phyloP scores from a whole-genome alignment of 2,113 vertebrate species.

The Heterotis niloticus region DNA sequence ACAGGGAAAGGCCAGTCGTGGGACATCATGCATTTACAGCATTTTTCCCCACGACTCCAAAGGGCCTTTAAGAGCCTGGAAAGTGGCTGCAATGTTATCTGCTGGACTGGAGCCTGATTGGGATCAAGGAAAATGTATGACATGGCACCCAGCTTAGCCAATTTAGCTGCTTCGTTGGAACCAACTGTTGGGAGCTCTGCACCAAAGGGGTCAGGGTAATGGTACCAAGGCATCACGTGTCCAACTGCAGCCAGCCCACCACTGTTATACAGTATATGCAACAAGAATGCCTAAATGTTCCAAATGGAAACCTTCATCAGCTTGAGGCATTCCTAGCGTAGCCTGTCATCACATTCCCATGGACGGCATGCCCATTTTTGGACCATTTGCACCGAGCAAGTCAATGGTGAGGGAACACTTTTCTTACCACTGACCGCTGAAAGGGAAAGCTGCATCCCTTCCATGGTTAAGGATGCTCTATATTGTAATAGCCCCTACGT shows the following conservation, averaged over 20 bases:
- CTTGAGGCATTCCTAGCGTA: too few relatives aligned
- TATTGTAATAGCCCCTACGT: background rate
- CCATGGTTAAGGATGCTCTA: background rate
- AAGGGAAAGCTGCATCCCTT: background rate
- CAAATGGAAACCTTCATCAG: too few relatives aligned
- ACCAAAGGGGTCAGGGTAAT: too few relatives aligned
- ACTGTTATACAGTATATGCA: too few relatives aligned
- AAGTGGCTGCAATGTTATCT: slow-evolving; percentile 5
- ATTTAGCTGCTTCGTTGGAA: too few relatives aligned
- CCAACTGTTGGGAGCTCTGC: too few relatives aligned
- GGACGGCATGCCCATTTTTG: background rate
- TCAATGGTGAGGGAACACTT: background rate
- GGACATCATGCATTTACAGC: background rate
- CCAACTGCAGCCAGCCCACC: too few relatives aligned
- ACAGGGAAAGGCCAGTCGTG: background rate
- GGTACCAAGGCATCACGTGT: too few relatives aligned
- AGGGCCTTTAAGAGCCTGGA: background rate
- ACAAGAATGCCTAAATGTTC: too few relatives aligned
- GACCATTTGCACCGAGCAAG: background rate
- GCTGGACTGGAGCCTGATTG: background rate
- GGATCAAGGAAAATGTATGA: background rate
- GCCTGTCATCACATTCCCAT: too few relatives aligned
- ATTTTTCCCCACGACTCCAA: background rate
- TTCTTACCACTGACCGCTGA: background rate
- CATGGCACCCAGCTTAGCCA: too few relatives aligned